Conservation (phyloP, 2,888 invertebrate genomes). For the Sphaeridia pumilis region DNA sequence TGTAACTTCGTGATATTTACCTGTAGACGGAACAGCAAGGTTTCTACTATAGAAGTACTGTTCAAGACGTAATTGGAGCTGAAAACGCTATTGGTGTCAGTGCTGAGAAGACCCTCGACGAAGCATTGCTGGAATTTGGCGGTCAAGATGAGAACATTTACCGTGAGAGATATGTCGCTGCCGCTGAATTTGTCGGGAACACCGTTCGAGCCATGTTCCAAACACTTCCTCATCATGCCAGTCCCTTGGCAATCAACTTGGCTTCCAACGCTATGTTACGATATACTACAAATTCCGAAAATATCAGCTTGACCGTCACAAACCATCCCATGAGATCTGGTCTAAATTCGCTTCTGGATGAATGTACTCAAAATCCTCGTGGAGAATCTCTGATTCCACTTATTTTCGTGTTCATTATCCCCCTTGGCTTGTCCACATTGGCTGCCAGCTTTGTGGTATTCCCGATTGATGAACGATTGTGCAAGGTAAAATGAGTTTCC, state of each 20-base stretch:
- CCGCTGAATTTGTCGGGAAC: constrained; percentile 20
- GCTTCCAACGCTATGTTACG: constrained; percentile 34
- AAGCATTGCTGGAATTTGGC: constrained; percentile 14
- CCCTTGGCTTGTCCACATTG: constrained; percentile 35
- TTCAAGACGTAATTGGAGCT: background rate
- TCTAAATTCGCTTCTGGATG: constrained; percentile 23
- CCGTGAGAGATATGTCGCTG: constrained; percentile 30
- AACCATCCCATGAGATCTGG: constrained; percentile 27
- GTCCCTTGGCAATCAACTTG: constrained; percentile 31
- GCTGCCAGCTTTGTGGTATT: constrained; percentile 35
- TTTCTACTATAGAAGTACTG: background rate
- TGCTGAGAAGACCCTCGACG: constrained; percentile 11
- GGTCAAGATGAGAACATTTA: constrained; percentile 23
- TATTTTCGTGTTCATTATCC: constrained; percentile 26
- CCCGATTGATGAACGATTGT: constrained; percentile 36
- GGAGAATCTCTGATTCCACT: constrained; percentile 19
- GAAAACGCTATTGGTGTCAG: background rate
- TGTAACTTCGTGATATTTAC: too few relatives aligned
- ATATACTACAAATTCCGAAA: constrained; percentile 24
- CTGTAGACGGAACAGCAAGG: constrained; percentile 3
- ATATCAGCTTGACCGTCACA: constrained; percentile 18
- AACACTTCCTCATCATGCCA: constrained; percentile 25
- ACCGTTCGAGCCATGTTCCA: constrained; percentile 24
- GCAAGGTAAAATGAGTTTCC: constrained; percentile 30
- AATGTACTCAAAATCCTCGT: constrained; percentile 19